Evolutionary conservation across 2,113 vertebrate species (phyloP), one percentile per base, ranked within the genome.

Genomic region (Micronycteris hirsuta): DNA sequence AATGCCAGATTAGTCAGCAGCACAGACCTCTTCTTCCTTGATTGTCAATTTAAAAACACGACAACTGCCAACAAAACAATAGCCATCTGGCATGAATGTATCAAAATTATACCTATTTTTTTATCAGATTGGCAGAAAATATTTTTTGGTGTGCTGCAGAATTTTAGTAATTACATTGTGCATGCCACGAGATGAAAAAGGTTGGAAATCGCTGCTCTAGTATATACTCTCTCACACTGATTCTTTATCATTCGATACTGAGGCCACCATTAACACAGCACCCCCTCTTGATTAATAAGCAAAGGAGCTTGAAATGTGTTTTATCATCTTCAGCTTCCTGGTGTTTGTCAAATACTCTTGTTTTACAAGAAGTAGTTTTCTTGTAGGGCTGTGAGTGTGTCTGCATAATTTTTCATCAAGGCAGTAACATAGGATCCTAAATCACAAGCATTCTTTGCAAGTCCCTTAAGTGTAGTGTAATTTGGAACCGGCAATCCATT

Each of bases 381-480:
- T 95, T 93, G 83, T 96, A 97, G 97, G 81, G 84, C 84, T 94
- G 36, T 94, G 92, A 97, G 74, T 96, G 84, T 81, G 94, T 85
- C 96, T 96, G 96, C 96, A 97, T 97, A 97, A 97, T 97, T 97
- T 97, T 97, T 97, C 97, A 97, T 97, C 96, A 97, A 97, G 96
- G 94, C 93, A 94, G 95, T 97, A 96, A 97, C 36, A 76, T 94
- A 63, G 70, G 88, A 95, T 96, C 94, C 96, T 97, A 97, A 97
- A 97, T 97, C 97, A 98, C 89, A 84, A 92, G 96, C 97, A 97
- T 97, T 98, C 96, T 96, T 97, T 95, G 95, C 95, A 96, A 97
- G 96, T 96, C 97, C 96, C 97, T 97, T 97, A 98, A 98, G 97
- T 96, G 95, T 76, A 91, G 88, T 95, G 54, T 95, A 97, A 97